Evolutionary conservation across 2,797 vertebrate species (phyloP).

Genomic region (Podarcis lilfordi): DNA sequence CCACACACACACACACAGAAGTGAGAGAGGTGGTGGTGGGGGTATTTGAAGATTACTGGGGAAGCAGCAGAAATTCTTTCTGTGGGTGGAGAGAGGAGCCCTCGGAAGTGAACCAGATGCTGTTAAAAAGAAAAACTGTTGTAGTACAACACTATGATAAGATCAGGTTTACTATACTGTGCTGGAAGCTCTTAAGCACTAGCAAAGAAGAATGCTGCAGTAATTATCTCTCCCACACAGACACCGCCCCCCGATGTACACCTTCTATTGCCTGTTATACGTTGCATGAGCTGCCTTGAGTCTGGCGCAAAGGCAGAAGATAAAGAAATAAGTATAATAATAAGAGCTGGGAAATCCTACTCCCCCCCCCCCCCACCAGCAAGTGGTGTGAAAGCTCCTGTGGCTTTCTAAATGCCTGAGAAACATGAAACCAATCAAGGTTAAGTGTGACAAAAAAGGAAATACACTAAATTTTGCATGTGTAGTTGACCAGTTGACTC

Average conservation of each 20-base stretch:
- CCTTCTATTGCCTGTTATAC: conserved; percentile 62
- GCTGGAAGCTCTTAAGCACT: conserved; percentile 64
- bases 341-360: conserved; percentile 49
- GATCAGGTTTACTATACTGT: conserved; percentile 75
- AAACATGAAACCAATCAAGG: conserved; percentile 49
- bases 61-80: conserved; percentile 72
- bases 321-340: no score
- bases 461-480: not conserved
- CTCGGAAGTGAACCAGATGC: conserved; percentile 80
- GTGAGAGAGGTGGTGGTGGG: conserved; percentile 49
- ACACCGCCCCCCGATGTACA: conserved; percentile 7
- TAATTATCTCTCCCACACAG: conserved; percentile 62
- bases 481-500: not conserved
- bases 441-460: conserved; percentile 22
- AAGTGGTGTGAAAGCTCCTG: conserved; percentile 48
- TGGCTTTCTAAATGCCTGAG: conserved; percentile 59
- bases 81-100: conserved; percentile 64
- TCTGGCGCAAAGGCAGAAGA: no score
- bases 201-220: conserved; percentile 28
- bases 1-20: conserved; percentile 62
- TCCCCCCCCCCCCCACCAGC: not conserved
- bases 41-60: conserved; percentile 69
- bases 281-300: conserved; percentile 46
- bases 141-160: conserved; percentile 74
- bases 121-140: conserved; percentile 66